These are phyloP conservation scores for Xestia sexstrigata DNA, from an alignment of 2,888 invertebrate genomes.

Conservation along the genomic window DNA sequence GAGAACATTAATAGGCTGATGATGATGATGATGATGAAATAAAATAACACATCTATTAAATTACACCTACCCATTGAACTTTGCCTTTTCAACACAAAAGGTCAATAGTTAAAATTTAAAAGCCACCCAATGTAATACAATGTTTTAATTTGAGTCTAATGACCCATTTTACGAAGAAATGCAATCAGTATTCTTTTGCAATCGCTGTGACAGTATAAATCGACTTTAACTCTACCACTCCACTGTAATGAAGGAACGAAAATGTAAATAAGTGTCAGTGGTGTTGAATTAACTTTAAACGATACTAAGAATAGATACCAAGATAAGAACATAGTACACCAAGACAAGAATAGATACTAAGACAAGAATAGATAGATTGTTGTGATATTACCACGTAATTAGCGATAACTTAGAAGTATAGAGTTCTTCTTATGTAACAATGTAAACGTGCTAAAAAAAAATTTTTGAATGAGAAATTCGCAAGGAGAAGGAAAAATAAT, in stretches of 20 bases:
- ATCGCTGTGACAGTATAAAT: conserved; percentile 35
- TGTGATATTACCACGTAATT: not conserved
- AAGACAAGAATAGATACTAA: not conserved
- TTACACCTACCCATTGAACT: not conserved
- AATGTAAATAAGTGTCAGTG: conserved; percentile 38
- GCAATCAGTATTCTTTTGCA: conserved; percentile 61
- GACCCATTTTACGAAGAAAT: conserved; percentile 49
- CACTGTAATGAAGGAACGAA: conserved; percentile 23
- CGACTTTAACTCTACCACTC: conserved; percentile 31
- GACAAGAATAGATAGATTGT: not conserved
- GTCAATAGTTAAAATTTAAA: conserved; percentile 11
- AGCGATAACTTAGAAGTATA: not conserved
- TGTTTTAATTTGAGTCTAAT: conserved; percentile 34
- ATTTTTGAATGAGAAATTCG: not conserved
- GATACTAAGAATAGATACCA: not conserved
- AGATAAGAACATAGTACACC: too few species aligned
- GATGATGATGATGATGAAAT: too few species aligned
- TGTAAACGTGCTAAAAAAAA: not conserved
- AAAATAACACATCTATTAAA: not conserved
- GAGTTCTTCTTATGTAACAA: too few species aligned
- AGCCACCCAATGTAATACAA: not conserved
- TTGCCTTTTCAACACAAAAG: not conserved
- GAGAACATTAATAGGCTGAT: too few species aligned
- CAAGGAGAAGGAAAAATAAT: not conserved
- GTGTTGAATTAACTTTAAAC: not conserved